phyloP scores from a whole-genome alignment of 1,140 invertebrate genomes.

The Drosophila novamexicana region DNA sequence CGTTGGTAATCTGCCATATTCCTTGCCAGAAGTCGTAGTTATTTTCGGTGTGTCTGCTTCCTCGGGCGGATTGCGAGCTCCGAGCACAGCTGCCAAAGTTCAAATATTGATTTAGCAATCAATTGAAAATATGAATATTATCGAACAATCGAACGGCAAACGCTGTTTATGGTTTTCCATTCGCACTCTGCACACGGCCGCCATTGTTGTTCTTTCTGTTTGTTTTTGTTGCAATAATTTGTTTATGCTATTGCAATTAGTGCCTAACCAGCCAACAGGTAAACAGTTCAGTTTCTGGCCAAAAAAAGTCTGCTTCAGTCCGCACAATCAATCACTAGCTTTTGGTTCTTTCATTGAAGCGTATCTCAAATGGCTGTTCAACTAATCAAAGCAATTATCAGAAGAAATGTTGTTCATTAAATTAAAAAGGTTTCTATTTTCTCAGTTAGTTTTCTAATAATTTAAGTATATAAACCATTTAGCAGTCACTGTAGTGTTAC shows the following conservation, averaged over 20 bases:
- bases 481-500: too few relatives aligned
- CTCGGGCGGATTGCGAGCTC: slow-evolving; percentile 14
- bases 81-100: slow-evolving; percentile 44
- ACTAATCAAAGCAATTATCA: not conserved
- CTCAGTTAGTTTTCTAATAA: too few relatives aligned
- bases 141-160: slow-evolving; percentile 39
- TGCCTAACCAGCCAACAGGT: slow-evolving; percentile 30
- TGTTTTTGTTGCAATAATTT: slow-evolving; percentile 29
- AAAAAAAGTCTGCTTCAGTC: not conserved
- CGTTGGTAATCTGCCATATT: slow-evolving; percentile 21
- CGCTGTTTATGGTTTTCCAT: slow-evolving; percentile 25
- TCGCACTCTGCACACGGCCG: not conserved
- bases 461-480: too few relatives aligned
- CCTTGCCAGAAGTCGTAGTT: slow-evolving; percentile 5
- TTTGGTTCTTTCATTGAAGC: slow-evolving; percentile 2
- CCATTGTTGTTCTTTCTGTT: slow-evolving; percentile 26
- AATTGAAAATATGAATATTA: slow-evolving; percentile 59
- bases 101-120: slow-evolving; percentile 69
- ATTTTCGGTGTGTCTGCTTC: slow-evolving; percentile 8
- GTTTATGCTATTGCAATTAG: slow-evolving; percentile 59
- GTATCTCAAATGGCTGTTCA: not conserved
- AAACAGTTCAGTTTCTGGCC: slow-evolving; percentile 22
- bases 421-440: not conserved
- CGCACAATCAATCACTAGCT: slow-evolving; percentile 1
- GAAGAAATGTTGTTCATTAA: not conserved